Evolutionary conservation across 2,113 vertebrate genomes (phyloP).

Genomic region (Elachura formosa): DNA sequence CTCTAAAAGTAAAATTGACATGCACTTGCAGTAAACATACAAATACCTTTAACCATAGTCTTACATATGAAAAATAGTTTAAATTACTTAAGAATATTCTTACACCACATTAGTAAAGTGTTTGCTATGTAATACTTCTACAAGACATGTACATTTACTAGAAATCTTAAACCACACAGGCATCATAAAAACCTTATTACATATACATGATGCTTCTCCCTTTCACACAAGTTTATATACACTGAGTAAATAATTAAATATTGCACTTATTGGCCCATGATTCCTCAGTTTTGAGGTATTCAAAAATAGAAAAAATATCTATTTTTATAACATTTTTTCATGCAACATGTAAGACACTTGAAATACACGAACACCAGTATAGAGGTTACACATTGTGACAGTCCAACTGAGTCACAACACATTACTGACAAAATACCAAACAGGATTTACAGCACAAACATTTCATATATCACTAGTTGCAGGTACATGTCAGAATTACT

Average conservation of each 20-base stretch:
- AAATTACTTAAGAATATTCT: conserved; percentile 62
- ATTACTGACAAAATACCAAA: conserved; percentile 70
- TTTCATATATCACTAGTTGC: conserved; percentile 49
- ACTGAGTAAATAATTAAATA: conserved; percentile 92
- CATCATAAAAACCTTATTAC: conserved; percentile 55
- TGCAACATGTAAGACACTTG: conserved; percentile 83
- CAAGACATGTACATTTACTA: conserved; percentile 56
- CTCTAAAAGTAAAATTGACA: conserved; percentile 68
- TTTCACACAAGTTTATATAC: conserved; percentile 87
- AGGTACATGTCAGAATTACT: conserved; percentile 58
- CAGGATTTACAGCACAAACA: conserved; percentile 59
- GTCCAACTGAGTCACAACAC: conserved; percentile 63
- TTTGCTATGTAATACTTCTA: conserved; percentile 66
- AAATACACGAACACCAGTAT: conserved; percentile 70
- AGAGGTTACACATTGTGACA: conserved; percentile 63
- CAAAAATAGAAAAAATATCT: conserved; percentile 82
- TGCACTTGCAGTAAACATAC: conserved; percentile 59
- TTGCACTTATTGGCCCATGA: conserved; percentile 99
- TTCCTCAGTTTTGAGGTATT: conserved; percentile 87
- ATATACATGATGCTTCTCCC: conserved; percentile 54
- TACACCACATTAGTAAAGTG: conserved; percentile 58
- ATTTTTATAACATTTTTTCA: conserved; percentile 83
- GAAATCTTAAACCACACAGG: conserved; percentile 66
- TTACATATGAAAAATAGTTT: conserved; percentile 55
- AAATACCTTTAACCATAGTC: conserved; percentile 15